Conservation (phyloP, 2,113 vertebrate genomes). For the Lophura nycthemera region DNA sequence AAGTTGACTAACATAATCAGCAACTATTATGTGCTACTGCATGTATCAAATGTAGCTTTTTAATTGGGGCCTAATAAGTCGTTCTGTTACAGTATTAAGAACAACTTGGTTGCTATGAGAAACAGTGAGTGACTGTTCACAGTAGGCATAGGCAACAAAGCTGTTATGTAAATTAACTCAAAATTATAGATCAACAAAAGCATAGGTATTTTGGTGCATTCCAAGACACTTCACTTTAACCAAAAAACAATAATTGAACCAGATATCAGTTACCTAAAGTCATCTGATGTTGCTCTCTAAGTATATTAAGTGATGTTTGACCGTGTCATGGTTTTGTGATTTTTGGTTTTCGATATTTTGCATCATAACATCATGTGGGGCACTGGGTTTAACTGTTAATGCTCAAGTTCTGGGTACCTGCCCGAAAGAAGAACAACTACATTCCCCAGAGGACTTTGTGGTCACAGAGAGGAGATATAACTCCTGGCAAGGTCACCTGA, state of each 20-base stretch:
- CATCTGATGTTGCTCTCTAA: constrained; percentile 40
- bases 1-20: constrained; percentile 43
- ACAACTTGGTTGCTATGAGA: constrained; percentile 71
- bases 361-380: too few species aligned
- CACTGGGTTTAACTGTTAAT: too few species aligned
- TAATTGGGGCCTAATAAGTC: constrained; percentile 44
- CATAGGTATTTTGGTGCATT: constrained; percentile 29
- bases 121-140: constrained; percentile 46
- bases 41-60: constrained; percentile 45
- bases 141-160: constrained; percentile 38
- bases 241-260: constrained; percentile 32
- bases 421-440: too few species aligned
- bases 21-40: constrained; percentile 6
- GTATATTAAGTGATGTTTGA: constrained; percentile 54
- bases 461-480: too few species aligned
- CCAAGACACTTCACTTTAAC: constrained; percentile 24
- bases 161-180: constrained; percentile 66
- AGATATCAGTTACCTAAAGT: constrained; percentile 53
- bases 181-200: constrained; percentile 55
- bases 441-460: too few species aligned
- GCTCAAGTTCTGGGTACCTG: too few species aligned
- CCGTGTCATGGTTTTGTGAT: too few species aligned
- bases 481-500: too few species aligned
- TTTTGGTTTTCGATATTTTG: too few species aligned
- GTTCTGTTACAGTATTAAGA: constrained; percentile 60